Conservation (phyloP, 2,888 invertebrate genomes). For the Drosophila leonis region DNA sequence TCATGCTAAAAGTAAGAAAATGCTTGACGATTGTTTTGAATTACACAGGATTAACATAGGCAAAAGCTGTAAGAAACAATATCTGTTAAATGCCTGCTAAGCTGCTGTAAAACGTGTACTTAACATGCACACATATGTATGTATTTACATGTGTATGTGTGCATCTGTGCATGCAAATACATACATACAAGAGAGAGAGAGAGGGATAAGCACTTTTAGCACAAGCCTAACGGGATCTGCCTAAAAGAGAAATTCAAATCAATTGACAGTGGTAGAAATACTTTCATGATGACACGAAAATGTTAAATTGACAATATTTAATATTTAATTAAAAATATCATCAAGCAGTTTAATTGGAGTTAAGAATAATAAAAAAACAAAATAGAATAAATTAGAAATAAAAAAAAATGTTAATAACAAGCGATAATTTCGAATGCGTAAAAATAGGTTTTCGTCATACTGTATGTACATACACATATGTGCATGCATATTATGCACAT, state of each 20-base stretch:
- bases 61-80: not conserved
- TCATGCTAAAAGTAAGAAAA: not conserved
- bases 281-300: not conserved
- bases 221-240: not conserved
- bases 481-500: not conserved
- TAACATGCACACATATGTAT: not conserved
- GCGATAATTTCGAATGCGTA: not conserved
- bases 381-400: not conserved
- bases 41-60: not conserved
- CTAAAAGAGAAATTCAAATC: not conserved
- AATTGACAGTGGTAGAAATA: not conserved
- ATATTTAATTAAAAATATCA: not conserved
- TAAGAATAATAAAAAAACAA: not conserved
- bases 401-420: not conserved
- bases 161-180: not conserved
- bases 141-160: not conserved
- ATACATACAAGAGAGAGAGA: not conserved
- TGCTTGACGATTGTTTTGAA: not conserved
- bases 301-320: not conserved
- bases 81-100: constrained; percentile 1
- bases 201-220: not conserved
- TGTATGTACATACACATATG: no score
- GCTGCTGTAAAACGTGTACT: not conserved
- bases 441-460: not conserved
- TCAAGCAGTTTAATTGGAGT: not conserved